phyloP scores from a whole-genome alignment of 2,888 invertebrate genomes.

The Torymus auratus region DNA sequence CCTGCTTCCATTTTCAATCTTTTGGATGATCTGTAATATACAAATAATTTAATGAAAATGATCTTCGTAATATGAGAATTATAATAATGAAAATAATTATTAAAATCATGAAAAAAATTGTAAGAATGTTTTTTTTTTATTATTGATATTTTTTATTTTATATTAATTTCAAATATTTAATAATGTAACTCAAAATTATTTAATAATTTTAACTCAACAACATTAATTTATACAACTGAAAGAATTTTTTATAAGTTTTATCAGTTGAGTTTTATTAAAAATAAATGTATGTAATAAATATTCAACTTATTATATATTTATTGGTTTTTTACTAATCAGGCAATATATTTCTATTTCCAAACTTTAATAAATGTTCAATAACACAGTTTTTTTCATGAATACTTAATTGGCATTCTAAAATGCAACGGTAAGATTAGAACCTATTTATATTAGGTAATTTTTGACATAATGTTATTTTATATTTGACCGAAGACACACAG shows the following conservation, averaged over 20 bases:
- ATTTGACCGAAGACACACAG: conserved; percentile 56
- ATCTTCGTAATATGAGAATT: background rate
- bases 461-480: conserved; percentile 26
- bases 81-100: no score
- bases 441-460: background rate
- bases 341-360: no score
- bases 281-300: no score
- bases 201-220: no score
- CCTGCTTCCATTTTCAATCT: conserved; percentile 81
- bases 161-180: no score
- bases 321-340: no score
- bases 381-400: conserved; percentile 1
- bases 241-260: no score
- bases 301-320: no score
- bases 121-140: background rate
- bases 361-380: background rate
- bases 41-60: conserved; percentile 4
- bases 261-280: no score
- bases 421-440: background rate
- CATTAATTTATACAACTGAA: no score
- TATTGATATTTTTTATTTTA: no score
- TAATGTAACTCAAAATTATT: no score
- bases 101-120: conserved; percentile 4
- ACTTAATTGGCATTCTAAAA: background rate
- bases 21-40: conserved; percentile 79